These are phyloP conservation scores for Cyclophora punctaria DNA, from an alignment of 2,888 invertebrate species.

Conservation along the genomic window DNA sequence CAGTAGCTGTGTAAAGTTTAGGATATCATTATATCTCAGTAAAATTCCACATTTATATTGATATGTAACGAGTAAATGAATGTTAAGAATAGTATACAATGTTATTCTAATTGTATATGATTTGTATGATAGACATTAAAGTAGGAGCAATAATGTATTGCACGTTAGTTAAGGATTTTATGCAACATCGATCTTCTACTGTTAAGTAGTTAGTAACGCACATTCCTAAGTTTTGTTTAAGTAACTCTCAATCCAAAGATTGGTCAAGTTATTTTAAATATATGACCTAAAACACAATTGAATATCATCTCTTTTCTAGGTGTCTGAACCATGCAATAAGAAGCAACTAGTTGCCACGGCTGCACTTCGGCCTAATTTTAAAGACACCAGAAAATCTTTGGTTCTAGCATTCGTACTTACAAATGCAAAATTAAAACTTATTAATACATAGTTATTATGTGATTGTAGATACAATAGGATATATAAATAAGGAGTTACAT, in stretches of 20 bases:
- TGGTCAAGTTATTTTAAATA: slow-evolving; percentile 27
- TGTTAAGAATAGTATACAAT: slow-evolving; percentile 50
- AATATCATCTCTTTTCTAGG: no score
- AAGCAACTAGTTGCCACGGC: no score
- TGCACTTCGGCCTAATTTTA: no score
- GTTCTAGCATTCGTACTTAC: no score
- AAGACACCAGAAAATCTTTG: no score
- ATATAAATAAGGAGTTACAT: no score
- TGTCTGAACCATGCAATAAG: no score
- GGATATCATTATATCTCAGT: slow-evolving; percentile 40
- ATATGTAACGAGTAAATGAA: slow-evolving; percentile 31
- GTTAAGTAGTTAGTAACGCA: slow-evolving; percentile 35
- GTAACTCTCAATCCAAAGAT: slow-evolving; percentile 64
- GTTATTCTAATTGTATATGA: slow-evolving; percentile 51
- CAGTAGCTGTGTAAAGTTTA: slow-evolving; percentile 40
- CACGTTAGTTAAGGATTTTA: slow-evolving; percentile 26
- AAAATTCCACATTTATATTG: slow-evolving; percentile 42
- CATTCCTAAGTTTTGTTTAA: slow-evolving; percentile 48
- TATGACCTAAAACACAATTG: no score
- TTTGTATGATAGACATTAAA: slow-evolving; percentile 33
- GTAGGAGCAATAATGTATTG: slow-evolving; percentile 39
- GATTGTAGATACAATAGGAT: no score
- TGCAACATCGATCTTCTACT: slow-evolving; percentile 17
- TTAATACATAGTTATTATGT: no score
- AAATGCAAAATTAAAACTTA: no score